These are phyloP conservation scores for Dione juno DNA, from an alignment of 2,888 invertebrate species.

Conservation along the genomic window DNA sequence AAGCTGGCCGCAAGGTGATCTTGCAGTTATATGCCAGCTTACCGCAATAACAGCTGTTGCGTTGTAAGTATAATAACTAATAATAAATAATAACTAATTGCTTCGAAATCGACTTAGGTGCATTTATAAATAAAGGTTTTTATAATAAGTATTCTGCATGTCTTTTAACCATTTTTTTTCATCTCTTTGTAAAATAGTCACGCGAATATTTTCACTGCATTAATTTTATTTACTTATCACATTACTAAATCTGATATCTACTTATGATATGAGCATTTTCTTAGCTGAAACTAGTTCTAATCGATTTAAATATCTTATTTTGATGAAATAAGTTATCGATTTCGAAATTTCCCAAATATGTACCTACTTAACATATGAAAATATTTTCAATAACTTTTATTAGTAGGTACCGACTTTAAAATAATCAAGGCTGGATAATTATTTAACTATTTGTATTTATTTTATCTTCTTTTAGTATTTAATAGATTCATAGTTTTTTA, in stretches of 20 bases:
- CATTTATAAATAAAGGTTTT: neutral
- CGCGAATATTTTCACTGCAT: too few relatives aligned
- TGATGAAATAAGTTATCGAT: neutral
- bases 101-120: slow-evolving; percentile 5
- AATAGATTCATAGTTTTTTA: too few relatives aligned
- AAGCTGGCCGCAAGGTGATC: slow-evolving; percentile 23
- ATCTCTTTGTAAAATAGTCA: too few relatives aligned
- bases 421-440: too few relatives aligned
- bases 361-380: too few relatives aligned
- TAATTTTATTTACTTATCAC: too few relatives aligned
- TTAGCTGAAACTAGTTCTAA: neutral
- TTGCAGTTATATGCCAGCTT: slow-evolving; percentile 20
- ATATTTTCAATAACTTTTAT: too few relatives aligned
- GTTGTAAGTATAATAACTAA: slow-evolving; percentile 26
- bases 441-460: too few relatives aligned
- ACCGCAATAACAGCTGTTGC: slow-evolving; percentile 25
- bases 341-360: neutral
- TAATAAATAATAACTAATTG: slow-evolving; percentile 21
- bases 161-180: neutral
- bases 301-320: neutral
- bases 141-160: too few relatives aligned
- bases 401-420: too few relatives aligned
- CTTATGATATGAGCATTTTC: neutral
- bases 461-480: too few relatives aligned
- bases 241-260: too few relatives aligned